Percentiles rank a stretch among this genome's conserved stretches.
Evolutionary conservation across 2,797 vertebrate species (phyloP).

Genomic region (Manis crassicaudata): DNA sequence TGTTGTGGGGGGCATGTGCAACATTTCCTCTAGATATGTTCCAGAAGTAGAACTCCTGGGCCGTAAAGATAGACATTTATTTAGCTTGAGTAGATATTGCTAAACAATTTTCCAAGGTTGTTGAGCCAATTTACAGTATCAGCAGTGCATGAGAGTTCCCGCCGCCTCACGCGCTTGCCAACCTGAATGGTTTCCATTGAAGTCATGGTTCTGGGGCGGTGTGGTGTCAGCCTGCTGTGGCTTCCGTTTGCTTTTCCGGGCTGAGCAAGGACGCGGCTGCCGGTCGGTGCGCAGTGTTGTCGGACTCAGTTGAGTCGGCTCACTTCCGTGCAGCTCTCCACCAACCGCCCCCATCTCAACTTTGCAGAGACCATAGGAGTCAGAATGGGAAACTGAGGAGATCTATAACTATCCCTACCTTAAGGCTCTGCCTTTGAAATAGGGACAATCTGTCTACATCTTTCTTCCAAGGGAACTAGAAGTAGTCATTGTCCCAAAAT

Average conservation of each 20-base stretch:
- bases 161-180: not conserved
- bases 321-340: not conserved
- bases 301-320: not conserved
- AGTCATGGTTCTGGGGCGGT: not conserved
- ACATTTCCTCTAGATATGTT: not conserved
- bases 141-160: not conserved
- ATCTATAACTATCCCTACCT: not conserved
- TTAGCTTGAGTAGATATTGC: not conserved
- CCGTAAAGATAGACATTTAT: not conserved
- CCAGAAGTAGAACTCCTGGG: not conserved
- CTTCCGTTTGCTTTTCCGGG: not conserved
- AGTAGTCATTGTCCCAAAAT: not conserved
- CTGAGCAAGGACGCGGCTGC: accelerated
- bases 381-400: not conserved
- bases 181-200: not conserved
- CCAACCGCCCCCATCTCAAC: not conserved
- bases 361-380: not conserved
- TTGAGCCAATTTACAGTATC: not conserved
- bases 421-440: not conserved
- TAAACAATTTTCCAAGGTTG: not conserved
- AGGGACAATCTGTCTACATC: not conserved
- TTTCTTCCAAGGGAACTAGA: not conserved
- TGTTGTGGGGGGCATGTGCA: not conserved
- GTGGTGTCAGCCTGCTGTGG: accelerated
- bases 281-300: too few species aligned